Conservation (phyloP, 1,140 invertebrate species). For the Sycophaga agraensis region DNA sequence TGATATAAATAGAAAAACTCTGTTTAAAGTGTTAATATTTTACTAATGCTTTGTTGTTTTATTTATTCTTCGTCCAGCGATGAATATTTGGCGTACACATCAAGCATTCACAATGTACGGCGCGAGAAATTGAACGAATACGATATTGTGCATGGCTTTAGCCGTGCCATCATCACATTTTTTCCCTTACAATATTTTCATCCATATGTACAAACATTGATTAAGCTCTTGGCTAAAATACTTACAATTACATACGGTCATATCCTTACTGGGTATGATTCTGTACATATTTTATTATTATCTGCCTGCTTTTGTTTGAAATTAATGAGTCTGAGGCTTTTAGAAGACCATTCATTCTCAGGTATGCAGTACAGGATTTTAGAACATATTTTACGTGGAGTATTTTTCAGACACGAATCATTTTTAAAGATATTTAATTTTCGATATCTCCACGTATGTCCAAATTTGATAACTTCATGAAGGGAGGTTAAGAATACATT, state of each 20-base stretch:
- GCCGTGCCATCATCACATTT: conserved; percentile 52
- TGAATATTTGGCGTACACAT: conserved; percentile 15
- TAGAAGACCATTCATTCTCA: no score
- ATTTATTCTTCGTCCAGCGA: conserved; percentile 27
- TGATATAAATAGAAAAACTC: no score
- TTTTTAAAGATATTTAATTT: no score
- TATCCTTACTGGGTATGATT: conserved; percentile 13
- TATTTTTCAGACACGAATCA: no score
- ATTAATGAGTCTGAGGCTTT: not conserved
- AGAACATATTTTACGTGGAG: no score
- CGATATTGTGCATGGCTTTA: conserved; percentile 47
- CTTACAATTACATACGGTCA: conserved; percentile 29
- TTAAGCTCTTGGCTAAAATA: conserved; percentile 33
- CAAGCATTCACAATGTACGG: conserved; percentile 41
- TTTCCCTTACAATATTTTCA: conserved; percentile 30
- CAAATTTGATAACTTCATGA: no score
- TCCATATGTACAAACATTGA: conserved; percentile 37
- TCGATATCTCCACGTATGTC: no score
- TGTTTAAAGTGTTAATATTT: no score
- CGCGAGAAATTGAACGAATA: conserved; percentile 46
- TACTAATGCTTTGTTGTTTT: no score
- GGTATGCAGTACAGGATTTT: no score
- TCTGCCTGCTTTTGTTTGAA: conserved; percentile 1
- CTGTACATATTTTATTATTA: conserved; percentile 11
- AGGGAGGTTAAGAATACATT: conserved; percentile 17